phyloP scores from a whole-genome alignment of 2,797 vertebrate species.

The Trachurus trachurus region DNA sequence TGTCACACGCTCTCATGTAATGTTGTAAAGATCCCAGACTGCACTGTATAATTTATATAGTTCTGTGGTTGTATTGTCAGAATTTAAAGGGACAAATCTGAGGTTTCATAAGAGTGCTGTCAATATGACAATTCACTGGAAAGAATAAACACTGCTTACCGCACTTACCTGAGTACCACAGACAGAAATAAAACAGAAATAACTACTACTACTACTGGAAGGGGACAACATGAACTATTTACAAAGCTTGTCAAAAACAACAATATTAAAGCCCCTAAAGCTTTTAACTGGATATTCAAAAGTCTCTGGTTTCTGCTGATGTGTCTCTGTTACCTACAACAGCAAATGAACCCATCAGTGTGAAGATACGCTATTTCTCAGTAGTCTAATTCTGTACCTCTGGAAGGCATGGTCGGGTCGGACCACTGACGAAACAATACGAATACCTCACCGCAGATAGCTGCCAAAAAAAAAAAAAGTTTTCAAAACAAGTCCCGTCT shows the following conservation, averaged over 20 bases:
- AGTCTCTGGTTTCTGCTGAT: no score
- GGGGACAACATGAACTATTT: background rate
- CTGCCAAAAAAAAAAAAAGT: no score
- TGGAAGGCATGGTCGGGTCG: no score
- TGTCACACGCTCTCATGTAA: background rate
- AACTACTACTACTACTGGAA: background rate
- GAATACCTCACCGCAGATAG: no score
- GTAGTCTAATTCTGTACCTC: no score
- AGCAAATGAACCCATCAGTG: no score
- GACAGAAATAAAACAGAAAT: background rate
- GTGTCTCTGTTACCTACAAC: no score
- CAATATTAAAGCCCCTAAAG: background rate
- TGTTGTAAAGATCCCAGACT: background rate
- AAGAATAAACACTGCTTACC: background rate
- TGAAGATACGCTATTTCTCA: no score
- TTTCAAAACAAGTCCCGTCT: no score
- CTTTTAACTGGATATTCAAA: no score
- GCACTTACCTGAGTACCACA: background rate
- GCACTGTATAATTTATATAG: background rate
- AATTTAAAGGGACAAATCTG: background rate
- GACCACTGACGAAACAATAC: no score
- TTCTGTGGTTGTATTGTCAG: background rate
- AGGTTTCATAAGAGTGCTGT: background rate
- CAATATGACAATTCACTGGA: background rate
- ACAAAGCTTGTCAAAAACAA: background rate